phyloP scores from a whole-genome alignment of 1,140 invertebrate genomes.

The Linepithema humile region DNA sequence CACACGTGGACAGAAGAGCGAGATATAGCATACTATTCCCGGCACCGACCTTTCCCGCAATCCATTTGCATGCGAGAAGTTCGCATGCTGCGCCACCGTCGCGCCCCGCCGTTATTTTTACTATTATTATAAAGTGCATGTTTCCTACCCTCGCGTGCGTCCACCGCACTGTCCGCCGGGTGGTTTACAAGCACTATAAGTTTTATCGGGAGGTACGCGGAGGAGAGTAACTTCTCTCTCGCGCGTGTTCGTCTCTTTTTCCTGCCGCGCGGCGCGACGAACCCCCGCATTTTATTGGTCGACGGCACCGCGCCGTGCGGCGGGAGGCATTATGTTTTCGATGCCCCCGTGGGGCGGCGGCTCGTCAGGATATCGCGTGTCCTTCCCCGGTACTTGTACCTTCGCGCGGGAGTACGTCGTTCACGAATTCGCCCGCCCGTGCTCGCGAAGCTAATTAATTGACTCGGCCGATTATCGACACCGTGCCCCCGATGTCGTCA shows the following conservation, averaged over 20 bases:
- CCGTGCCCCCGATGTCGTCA: not conserved
- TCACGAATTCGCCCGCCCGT: not conserved
- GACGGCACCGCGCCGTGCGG: not conserved
- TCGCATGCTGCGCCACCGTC: conserved; percentile 70
- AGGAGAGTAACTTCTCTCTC: conserved; percentile 52
- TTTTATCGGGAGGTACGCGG: conserved; percentile 75
- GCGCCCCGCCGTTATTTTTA: conserved; percentile 73
- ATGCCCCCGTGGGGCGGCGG: not conserved
- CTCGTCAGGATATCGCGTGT: conserved; percentile 7
- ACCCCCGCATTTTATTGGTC: conserved; percentile 20
- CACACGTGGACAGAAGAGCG: conserved; percentile 49
- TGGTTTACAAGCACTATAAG: conserved; percentile 76
- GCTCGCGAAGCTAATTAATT: conserved; percentile 2
- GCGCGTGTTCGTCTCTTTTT: conserved; percentile 38
- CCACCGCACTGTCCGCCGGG: conserved; percentile 54
- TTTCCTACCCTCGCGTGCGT: conserved; percentile 74
- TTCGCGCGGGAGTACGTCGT: not conserved
- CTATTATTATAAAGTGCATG: conserved; percentile 79
- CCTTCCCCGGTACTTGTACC: not conserved
- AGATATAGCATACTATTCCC: conserved; percentile 30
- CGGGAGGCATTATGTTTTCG: conserved; percentile 2
- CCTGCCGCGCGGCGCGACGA: not conserved
- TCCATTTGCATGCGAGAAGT: conserved; percentile 77
- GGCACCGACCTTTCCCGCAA: conserved; percentile 69
- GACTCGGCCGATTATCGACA: not conserved